Conservation (phyloP, 2,113 vertebrate species). For the Siniperca knerii region DNA sequence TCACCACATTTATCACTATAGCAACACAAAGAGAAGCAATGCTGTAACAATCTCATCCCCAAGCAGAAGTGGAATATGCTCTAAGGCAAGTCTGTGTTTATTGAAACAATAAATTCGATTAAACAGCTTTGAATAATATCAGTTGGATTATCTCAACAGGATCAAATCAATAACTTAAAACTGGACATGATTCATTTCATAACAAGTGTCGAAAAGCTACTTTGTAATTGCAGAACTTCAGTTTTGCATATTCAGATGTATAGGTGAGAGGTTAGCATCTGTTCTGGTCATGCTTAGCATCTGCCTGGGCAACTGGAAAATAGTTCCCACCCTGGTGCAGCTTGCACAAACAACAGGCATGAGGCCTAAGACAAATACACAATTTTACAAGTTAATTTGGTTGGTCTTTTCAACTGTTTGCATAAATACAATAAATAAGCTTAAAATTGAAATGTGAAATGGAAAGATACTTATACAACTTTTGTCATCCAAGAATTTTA, state of each 20-base stretch:
- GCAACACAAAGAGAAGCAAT: constrained; percentile 30
- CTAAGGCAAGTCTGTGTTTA: not conserved
- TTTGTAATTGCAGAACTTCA: not conserved
- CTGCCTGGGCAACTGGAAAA: constrained; percentile 10
- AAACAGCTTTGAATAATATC: constrained; percentile 10
- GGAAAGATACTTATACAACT: not conserved
- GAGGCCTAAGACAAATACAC: not conserved
- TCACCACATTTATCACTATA: constrained; percentile 47
- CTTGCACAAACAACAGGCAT: constrained; percentile 22
- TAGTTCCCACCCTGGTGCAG: not conserved
- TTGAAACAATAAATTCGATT: constrained; percentile 22
- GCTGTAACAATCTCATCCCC: constrained; percentile 10
- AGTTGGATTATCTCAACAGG: not conserved
- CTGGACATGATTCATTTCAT: constrained; percentile 7
- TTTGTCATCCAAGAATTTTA: not conserved
- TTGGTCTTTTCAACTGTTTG: not conserved
- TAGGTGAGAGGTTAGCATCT: constrained; percentile 15
- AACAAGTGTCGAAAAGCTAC: not conserved
- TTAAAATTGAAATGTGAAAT: not conserved
- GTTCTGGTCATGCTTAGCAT: constrained; percentile 14
- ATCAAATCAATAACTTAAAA: constrained; percentile 29
- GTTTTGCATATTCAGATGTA: not conserved
- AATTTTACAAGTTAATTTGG: constrained; percentile 10
- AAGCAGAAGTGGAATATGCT: not conserved
- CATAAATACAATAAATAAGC: not conserved